Evolutionary conservation across 2,113 vertebrate species (phyloP).

Genomic region (Rhea pennata): DNA sequence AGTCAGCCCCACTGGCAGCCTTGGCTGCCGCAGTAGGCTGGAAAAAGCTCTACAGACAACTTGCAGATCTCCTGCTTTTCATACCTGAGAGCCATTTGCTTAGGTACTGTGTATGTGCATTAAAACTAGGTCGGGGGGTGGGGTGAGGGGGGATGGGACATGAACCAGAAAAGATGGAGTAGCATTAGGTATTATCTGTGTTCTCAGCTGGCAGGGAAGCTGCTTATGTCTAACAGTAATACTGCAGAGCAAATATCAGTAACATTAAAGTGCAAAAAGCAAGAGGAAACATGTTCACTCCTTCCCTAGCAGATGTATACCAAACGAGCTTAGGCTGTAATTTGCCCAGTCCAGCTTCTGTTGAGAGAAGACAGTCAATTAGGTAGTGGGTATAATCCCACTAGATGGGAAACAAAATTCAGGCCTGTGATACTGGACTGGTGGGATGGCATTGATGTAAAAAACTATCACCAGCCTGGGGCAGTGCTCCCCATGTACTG

Average conservation of each 20-base stretch:
- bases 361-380: not conserved
- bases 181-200: not conserved
- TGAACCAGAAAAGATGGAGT: not conserved
- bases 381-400: not conserved
- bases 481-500: not conserved
- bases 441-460: not conserved
- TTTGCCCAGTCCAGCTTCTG: not conserved
- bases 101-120: no score
- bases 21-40: not conserved
- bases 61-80: not conserved
- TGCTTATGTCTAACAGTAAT: not conserved
- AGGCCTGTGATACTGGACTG: not conserved
- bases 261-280: not conserved
- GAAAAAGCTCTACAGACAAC: not conserved
- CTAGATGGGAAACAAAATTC: not conserved
- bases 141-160: not conserved
- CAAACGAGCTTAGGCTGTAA: not conserved
- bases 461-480: not conserved
- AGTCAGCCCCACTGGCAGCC: not conserved
- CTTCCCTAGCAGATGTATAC: not conserved
- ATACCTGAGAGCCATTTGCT: not conserved
- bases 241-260: not conserved
- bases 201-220: not conserved
- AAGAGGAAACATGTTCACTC: not conserved
- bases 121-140: slow-evolving; percentile 34